Evolutionary conservation across 2,888 invertebrate genomes (phyloP).

Genomic region (Xestia ashworthii): DNA sequence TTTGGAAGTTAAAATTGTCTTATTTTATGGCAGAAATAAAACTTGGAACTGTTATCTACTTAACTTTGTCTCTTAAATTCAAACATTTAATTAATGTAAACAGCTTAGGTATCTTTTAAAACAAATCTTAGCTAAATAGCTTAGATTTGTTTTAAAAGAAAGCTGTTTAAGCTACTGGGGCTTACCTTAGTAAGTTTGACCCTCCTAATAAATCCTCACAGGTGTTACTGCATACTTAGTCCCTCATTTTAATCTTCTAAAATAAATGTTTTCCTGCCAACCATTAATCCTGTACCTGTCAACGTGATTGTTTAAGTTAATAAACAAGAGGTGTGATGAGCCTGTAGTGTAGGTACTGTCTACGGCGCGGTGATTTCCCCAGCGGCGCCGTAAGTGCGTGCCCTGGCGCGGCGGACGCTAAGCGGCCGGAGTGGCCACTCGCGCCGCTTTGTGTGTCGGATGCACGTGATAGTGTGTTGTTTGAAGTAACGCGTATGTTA

Average conservation of each 20-base stretch:
- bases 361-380: slow-evolving; percentile 58
- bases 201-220: too few species aligned
- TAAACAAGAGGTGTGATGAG: slow-evolving; percentile 53
- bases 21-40: slow-evolving; percentile 1
- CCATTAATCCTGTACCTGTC: slow-evolving; percentile 37
- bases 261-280: neutral
- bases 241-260: neutral
- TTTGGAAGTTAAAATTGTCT: slow-evolving; percentile 1
- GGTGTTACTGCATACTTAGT: neutral
- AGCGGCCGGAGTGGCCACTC: slow-evolving; percentile 45
- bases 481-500: slow-evolving; percentile 13
- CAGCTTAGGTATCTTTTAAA: neutral
- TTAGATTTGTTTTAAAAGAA: too few species aligned
- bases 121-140: too few species aligned
- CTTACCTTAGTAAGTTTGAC: too few species aligned
- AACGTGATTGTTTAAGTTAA: slow-evolving; percentile 44
- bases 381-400: slow-evolving; percentile 58
- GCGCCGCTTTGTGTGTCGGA: slow-evolving; percentile 24
- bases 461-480: slow-evolving; percentile 12
- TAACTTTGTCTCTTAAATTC: neutral
- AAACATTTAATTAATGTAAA: neutral
- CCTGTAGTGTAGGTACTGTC: slow-evolving; percentile 5
- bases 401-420: slow-evolving; percentile 48
- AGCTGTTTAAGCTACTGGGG: too few species aligned
- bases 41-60: neutral